Conservation (phyloP, 2,888 invertebrate species). For the Hypolimnas misippus region DNA sequence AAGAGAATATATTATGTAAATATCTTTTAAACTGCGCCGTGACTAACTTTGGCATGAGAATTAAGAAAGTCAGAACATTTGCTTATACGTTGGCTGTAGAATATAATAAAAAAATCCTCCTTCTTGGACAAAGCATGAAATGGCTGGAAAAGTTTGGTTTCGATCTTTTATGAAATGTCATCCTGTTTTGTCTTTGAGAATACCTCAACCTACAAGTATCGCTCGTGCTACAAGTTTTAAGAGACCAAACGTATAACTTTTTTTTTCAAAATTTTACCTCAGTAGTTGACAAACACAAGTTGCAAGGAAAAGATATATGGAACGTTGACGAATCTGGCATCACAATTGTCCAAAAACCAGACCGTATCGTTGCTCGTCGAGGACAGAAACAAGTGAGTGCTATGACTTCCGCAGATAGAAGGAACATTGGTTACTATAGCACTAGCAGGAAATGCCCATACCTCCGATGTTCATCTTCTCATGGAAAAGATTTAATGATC, state of each 20-base stretch:
- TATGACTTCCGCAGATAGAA: too few species aligned
- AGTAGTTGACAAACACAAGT: neutral
- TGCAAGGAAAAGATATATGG: too few species aligned
- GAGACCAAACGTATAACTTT: slow-evolving; percentile 17
- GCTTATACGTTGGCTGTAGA: slow-evolving; percentile 37
- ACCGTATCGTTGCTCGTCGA: too few species aligned
- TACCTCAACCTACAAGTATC: slow-evolving; percentile 37
- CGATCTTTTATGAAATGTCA: slow-evolving; percentile 23
- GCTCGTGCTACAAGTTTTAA: slow-evolving; percentile 37
- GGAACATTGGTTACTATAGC: too few species aligned
- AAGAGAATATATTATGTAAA: slow-evolving; percentile 29
- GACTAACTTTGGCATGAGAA: slow-evolving; percentile 33
- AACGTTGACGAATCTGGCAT: too few species aligned
- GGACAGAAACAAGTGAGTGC: too few species aligned
- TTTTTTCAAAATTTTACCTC: slow-evolving; percentile 28
- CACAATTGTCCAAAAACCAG: too few species aligned
- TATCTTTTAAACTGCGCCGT: slow-evolving; percentile 35
- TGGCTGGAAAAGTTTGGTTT: slow-evolving; percentile 20
- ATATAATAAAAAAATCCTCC: slow-evolving; percentile 29
- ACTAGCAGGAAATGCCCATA: too few species aligned
- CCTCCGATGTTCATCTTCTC: neutral
- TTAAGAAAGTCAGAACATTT: slow-evolving; percentile 36
- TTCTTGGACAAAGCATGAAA: slow-evolving; percentile 24
- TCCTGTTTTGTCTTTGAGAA: slow-evolving; percentile 21
- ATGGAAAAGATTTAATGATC: neutral